These are phyloP conservation scores for Ecliptopera silaceata DNA, from an alignment of 2,888 invertebrate species.

Conservation along the genomic window DNA sequence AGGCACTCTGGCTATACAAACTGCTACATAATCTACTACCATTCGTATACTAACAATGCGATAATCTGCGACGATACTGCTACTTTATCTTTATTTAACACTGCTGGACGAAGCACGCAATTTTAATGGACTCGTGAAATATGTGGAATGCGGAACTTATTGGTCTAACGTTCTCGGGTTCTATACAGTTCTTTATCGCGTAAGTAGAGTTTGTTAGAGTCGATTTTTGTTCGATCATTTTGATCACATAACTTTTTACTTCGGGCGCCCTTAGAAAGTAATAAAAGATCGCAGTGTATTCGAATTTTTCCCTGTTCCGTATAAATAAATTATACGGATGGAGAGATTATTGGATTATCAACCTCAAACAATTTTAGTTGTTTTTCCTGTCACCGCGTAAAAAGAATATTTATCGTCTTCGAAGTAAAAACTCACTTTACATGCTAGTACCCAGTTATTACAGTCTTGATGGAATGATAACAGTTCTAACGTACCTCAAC, in stretches of 20 bases:
- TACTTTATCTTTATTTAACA: slow-evolving; percentile 24
- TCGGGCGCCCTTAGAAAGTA: not conserved
- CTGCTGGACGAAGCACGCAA: slow-evolving; percentile 20
- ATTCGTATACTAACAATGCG: slow-evolving; percentile 3
- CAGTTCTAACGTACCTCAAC: slow-evolving; percentile 13
- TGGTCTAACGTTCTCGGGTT: slow-evolving; percentile 1
- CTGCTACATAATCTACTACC: slow-evolving; percentile 6
- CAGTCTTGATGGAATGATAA: slow-evolving; percentile 46
- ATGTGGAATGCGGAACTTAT: slow-evolving; percentile 11
- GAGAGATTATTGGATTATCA: slow-evolving; percentile 10
- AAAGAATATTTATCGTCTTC: slow-evolving; percentile 26
- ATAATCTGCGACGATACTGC: slow-evolving; percentile 11
- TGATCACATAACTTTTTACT: not conserved
- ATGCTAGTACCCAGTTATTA: slow-evolving; percentile 33
- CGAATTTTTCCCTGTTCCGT: slow-evolving; percentile 1
- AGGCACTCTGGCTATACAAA: slow-evolving; percentile 18
- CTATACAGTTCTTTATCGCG: not conserved
- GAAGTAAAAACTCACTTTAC: slow-evolving; percentile 32
- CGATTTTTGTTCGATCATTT: not conserved
- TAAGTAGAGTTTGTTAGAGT: not conserved
- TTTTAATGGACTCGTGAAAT: slow-evolving; percentile 22
- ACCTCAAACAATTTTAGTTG: slow-evolving; percentile 16
- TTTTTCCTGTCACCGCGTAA: slow-evolving; percentile 14
- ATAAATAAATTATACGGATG: slow-evolving; percentile 9
- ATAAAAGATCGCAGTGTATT: not conserved